Evolutionary conservation across 2,888 invertebrate species (phyloP).

Genomic region (Poecilobothrus nobilitatus): DNA sequence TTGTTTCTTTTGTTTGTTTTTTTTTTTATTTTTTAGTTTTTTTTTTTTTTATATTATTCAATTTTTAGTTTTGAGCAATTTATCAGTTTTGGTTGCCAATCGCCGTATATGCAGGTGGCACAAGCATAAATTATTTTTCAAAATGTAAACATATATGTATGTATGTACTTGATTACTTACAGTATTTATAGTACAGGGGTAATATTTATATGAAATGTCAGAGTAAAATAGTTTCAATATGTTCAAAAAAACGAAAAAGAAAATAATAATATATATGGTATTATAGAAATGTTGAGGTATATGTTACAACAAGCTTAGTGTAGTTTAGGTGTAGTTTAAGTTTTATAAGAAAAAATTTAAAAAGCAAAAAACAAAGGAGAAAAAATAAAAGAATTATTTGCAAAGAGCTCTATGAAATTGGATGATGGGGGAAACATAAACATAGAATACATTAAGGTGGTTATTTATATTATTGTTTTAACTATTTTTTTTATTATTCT

Average conservation of each 20-base stretch:
- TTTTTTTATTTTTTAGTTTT: not conserved
- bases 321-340: no score
- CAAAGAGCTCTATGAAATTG: constrained; percentile 22
- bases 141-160: no score
- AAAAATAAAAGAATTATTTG: not conserved
- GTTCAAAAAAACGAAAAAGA: no score
- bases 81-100: constrained; percentile 23
- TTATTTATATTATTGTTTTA: no score
- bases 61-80: constrained; percentile 23
- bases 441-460: constrained; percentile 20
- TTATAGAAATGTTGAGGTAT: no score
- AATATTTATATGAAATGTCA: no score
- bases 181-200: no score
- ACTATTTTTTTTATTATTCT: no score
- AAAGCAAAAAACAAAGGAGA: not conserved
- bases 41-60: not conserved
- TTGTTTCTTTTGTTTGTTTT: not conserved
- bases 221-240: no score
- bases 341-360: no score
- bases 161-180: not conserved
- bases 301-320: no score
- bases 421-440: constrained; percentile 23
- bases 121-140: constrained; percentile 25
- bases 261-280: no score
- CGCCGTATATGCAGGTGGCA: constrained; percentile 28